A percentile compares a stretch with the other conserved stretches of the same genome.
These are phyloP conservation scores for Tenebrosternarchus preto DNA, from an alignment of 2,113 vertebrate genomes.

Conservation along the genomic window DNA sequence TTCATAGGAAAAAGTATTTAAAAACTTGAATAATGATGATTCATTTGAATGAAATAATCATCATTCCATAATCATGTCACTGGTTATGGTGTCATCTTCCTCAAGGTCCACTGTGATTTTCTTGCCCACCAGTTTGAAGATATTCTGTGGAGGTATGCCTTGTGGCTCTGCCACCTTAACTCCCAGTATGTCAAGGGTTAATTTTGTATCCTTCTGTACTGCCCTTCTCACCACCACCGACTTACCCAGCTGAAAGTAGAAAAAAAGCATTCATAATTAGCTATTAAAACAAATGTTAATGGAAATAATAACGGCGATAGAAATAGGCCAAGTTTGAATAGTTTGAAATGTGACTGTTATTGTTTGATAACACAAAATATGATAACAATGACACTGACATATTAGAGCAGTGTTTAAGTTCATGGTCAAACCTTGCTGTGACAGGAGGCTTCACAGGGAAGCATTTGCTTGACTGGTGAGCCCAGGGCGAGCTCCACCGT, in stretches of 20 bases:
- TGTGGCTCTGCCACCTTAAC: constrained; percentile 94
- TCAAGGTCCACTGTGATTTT: constrained; percentile 74
- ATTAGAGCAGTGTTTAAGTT: background rate
- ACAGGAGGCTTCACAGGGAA: constrained; percentile 89
- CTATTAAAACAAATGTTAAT: background rate
- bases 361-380: background rate
- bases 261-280: background rate
- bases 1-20: no score
- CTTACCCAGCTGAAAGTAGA: constrained; percentile 82
- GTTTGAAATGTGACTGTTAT: background rate
- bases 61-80: constrained; percentile 77
- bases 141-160: constrained; percentile 86
- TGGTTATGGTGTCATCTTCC: constrained; percentile 84
- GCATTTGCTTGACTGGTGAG: constrained; percentile 79
- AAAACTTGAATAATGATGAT: background rate
- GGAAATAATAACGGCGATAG: background rate
- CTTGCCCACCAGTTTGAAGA: constrained; percentile 88
- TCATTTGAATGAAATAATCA: background rate
- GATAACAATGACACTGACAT: no score
- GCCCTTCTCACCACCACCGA: constrained; percentile 87
- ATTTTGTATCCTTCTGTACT: constrained; percentile 79
- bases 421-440: constrained; percentile 83
- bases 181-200: constrained; percentile 86
- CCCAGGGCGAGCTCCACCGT: constrained; percentile 87
- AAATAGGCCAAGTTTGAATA: background rate